Base-by-base conservation (phyloP, 2,888 invertebrate species). In the Drosophila formosana region DNA sequence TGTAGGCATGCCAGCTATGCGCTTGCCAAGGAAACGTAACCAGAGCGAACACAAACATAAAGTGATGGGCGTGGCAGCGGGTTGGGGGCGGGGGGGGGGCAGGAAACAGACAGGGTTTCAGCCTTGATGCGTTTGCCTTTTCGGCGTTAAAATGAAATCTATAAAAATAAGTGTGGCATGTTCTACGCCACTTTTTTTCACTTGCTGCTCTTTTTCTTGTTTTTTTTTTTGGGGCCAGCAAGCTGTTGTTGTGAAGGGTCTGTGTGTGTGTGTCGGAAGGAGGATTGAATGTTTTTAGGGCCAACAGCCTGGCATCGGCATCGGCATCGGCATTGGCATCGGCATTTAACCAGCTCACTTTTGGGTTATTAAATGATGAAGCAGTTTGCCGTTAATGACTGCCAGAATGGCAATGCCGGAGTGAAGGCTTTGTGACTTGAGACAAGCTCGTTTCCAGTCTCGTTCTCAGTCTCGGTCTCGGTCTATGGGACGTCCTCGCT, bases 321-420 rank as follows among this genome's bases (percentile, higher is more conserved):
- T 18, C 18, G 18, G 18, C 18, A 18, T 18, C 1, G 18, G 18
- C 18, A 18, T 18, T 1, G 18, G 74, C 68, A 72, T 71, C 83
- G 82, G 82, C 89, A 89, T 89, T 85, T 85, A 85, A 89, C 89
- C 88, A 87, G 88, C 88, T 89, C 89, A 85, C 89, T 88, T 87
- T 89, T 89, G 88, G 88, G 88, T 89, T 86, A 88, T 89, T 86
- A 86, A 86, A 86, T 86, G 89, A 88, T 89, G 89, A 83, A 86
- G 89, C 86, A 86, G 86, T 86, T 86, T 86, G 83, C 85, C 88
- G 88, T 86, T 86, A 86, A 86, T 86, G 86, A 84, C 86, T 86
- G 85, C 80, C 88, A 85, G 84, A 88, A 85, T 88, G 75, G 85
- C 85, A 52, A 56, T 52, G 83, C 52, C 64, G 56, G 60, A 58